Evolutionary conservation across 2,888 invertebrate species (phyloP).

Genomic region (Actias luna): DNA sequence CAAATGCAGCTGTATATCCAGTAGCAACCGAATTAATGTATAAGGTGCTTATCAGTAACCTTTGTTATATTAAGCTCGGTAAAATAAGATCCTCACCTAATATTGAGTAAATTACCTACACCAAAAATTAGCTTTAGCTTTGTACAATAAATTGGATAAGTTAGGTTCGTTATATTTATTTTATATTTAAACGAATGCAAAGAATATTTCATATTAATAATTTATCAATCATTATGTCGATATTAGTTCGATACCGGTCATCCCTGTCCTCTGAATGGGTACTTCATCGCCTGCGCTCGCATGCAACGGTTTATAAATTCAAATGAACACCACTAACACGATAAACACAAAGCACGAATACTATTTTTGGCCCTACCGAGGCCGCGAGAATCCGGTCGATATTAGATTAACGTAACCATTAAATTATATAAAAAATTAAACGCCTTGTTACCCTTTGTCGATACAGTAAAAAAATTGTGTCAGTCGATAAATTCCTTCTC

Average conservation of each 20-base stretch:
- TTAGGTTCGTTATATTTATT: too few species aligned
- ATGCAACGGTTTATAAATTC: conserved; percentile 63
- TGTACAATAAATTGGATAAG: too few species aligned
- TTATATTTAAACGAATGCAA: too few species aligned
- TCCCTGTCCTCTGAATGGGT: conserved; percentile 42
- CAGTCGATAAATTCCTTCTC: background rate
- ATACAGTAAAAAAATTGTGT: background rate
- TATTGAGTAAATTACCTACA: too few species aligned
- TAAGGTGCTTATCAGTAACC: too few species aligned
- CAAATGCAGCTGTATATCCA: too few species aligned
- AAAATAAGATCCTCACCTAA: too few species aligned
- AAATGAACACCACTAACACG: conserved; percentile 45
- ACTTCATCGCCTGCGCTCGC: conserved; percentile 51
- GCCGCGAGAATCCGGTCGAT: conserved; percentile 23
- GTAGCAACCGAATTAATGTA: too few species aligned
- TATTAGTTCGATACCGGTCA: conserved; percentile 25
- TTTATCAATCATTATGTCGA: background rate
- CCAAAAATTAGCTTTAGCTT: too few species aligned
- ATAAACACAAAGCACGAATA: conserved; percentile 26
- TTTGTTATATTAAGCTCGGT: too few species aligned
- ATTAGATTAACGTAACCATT: conserved; percentile 34
- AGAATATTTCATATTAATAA: background rate
- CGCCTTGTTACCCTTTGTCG: background rate
- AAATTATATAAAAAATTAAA: conserved; percentile 28
- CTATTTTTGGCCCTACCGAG: conserved; percentile 24